Base-by-base conservation (phyloP, 2,888 invertebrate species). In the Chironomus tentans region DNA sequence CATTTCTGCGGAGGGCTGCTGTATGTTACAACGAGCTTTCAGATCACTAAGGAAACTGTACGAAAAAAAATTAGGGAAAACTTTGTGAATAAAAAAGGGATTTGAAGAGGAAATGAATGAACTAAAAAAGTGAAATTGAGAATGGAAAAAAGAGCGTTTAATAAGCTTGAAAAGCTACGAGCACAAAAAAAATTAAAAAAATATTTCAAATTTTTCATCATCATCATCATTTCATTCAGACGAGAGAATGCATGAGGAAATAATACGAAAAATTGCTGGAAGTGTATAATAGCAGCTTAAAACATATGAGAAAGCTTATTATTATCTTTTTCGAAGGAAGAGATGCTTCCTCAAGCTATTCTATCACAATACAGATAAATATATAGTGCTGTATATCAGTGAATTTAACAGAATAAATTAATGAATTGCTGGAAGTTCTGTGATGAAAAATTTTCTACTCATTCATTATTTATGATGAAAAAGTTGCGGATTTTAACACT, bases 81-180 rank as follows among this genome's bases (percentile, higher is more conserved):
- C n/a, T 56, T 15, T 15, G 15, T 15, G 56, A 56, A 56, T 15
- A 56, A 56, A 24, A 22, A 65, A 12, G 65, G 21, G 21, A 65
- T 65, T 65, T 65, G 24, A 65, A 24, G 24, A 65, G 65, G 65
- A 65, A 65, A 65, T 65, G 65, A 65, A 65, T 65, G 38, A 65
- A 65, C 65, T 65, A 65, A 24, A 65, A 65, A 65, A 65, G 22
- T 65, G 65, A 65, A 65, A 24, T 21, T 22, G 65, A 65, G 65
- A 18, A 65, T n/a, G 24, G 56, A 56, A 56, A 38, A 65, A 65
- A 13, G 65, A 24, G 65, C 65, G 65, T 65, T 65, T 21, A 13
- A 21, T 24, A 24, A 24, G 21, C 24, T 65, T 21, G 22, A 13
- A 22, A 13, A 21, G 21, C 24, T 65, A 21, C 18, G 13, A 22